Evolutionary conservation across 2,888 invertebrate genomes (phyloP).

Genomic region (Oligia latruncula): DNA sequence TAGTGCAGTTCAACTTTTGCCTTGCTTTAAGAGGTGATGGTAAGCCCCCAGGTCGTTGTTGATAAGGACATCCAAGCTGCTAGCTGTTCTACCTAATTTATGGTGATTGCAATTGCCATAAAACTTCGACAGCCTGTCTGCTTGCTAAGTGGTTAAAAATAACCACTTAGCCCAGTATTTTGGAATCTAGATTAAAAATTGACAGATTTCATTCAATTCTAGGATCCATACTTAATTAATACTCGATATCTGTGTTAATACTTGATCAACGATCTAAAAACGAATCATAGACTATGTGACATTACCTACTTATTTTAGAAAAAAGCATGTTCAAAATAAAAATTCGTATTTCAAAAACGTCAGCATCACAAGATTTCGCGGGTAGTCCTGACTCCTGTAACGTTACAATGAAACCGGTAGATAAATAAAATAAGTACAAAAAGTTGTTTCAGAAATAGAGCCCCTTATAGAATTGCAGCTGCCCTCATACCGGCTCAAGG

Average conservation of each 20-base stretch:
- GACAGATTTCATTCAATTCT: background rate
- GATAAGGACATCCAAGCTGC: background rate
- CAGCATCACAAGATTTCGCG: conserved; percentile 43
- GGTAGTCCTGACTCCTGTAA: conserved; percentile 69
- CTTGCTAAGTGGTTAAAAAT: background rate
- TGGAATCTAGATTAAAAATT: background rate
- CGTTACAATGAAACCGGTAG: conserved; percentile 82
- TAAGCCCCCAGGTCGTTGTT: background rate
- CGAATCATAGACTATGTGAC: background rate
- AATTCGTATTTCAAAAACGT: conserved; percentile 13
- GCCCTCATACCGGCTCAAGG: conserved; percentile 83
- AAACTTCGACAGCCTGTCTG: background rate
- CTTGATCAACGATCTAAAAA: background rate
- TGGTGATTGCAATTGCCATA: background rate
- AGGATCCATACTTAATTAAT: background rate
- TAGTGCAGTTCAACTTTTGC: no score
- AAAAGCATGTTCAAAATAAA: conserved; percentile 1
- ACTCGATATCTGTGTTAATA: background rate
- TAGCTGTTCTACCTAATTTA: background rate
- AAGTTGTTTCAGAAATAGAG: conserved; percentile 84
- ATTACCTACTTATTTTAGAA: background rate
- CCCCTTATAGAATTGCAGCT: conserved; percentile 81
- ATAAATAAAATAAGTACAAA: conserved; percentile 81
- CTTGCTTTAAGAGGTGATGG: no score
- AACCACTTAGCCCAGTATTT: background rate